Evolutionary conservation across 2,888 invertebrate genomes (phyloP).

Genomic region (Timandra comae): DNA sequence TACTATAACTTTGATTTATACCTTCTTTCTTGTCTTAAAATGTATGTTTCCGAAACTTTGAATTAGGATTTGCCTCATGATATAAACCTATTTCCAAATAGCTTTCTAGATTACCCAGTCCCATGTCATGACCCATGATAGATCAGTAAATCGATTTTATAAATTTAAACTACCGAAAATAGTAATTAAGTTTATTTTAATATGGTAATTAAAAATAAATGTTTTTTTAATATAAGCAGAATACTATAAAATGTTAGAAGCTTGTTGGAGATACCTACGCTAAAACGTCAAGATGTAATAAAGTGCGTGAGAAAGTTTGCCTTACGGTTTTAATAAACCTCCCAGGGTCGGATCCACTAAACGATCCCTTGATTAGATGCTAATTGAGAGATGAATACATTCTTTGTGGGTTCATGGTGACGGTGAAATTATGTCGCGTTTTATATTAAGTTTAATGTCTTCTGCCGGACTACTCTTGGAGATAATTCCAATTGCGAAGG

Average conservation of each 20-base stretch:
- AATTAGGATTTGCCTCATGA: too few relatives aligned
- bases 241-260: constrained; percentile 34
- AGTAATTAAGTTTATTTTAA: too few relatives aligned
- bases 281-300: constrained; percentile 35
- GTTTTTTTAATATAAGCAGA: constrained; percentile 26
- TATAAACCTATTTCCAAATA: too few relatives aligned
- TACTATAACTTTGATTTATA: too few relatives aligned
- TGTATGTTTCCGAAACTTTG: too few relatives aligned
- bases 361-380: constrained; percentile 61
- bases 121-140: too few relatives aligned
- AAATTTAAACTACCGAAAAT: too few relatives aligned
- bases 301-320: constrained; percentile 59
- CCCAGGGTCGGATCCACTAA: constrained; percentile 50
- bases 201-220: too few relatives aligned
- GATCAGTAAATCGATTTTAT: too few relatives aligned
- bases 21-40: too few relatives aligned
- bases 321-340: constrained; percentile 46
- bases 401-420: constrained; percentile 36
- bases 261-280: constrained; percentile 31
- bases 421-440: constrained; percentile 38
- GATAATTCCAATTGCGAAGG: too few relatives aligned
- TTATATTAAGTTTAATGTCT: constrained; percentile 29
- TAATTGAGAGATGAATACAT: constrained; percentile 61
- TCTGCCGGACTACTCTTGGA: constrained; percentile 17
- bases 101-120: too few relatives aligned